Evolutionary conservation across 2,797 vertebrate species (phyloP).

Genomic region (Acridotheres tristis): DNA sequence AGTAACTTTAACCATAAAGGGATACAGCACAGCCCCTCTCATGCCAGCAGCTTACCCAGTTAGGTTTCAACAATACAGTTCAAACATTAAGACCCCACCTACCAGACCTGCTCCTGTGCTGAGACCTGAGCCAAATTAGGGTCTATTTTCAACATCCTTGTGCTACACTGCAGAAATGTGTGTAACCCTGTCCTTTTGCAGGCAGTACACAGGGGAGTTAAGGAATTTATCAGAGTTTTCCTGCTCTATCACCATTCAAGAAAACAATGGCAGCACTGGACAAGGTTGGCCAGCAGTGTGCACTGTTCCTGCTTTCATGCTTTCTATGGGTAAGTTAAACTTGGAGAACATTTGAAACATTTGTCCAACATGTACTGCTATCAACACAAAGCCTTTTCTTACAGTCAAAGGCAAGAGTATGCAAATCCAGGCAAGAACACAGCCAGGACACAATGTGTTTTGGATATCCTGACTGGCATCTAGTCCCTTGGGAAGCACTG

Average conservation of each 20-base stretch:
- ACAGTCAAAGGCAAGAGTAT: background rate
- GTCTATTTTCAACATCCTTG: background rate
- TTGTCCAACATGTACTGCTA: background rate
- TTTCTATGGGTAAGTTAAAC: background rate
- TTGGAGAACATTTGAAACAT: background rate
- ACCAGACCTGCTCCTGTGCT: background rate
- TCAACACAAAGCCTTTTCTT: background rate
- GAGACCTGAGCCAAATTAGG: background rate
- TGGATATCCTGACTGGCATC: conserved; percentile 17
- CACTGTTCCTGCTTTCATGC: background rate
- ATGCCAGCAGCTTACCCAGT: background rate
- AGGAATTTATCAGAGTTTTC: background rate
- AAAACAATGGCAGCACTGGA: background rate
- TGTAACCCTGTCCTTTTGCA: background rate
- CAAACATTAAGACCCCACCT: background rate
- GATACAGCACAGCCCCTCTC: background rate
- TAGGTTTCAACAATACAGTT: background rate
- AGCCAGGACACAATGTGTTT: background rate
- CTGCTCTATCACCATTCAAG: background rate
- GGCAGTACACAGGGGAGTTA: background rate
- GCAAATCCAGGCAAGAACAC: background rate
- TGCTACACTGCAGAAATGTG: background rate
- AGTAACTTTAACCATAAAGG: background rate
- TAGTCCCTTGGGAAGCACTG: background rate
- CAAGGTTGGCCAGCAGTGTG: background rate